These are phyloP conservation scores for Sardinella longiceps DNA, from an alignment of 2,797 vertebrate species.

Conservation along the genomic window DNA sequence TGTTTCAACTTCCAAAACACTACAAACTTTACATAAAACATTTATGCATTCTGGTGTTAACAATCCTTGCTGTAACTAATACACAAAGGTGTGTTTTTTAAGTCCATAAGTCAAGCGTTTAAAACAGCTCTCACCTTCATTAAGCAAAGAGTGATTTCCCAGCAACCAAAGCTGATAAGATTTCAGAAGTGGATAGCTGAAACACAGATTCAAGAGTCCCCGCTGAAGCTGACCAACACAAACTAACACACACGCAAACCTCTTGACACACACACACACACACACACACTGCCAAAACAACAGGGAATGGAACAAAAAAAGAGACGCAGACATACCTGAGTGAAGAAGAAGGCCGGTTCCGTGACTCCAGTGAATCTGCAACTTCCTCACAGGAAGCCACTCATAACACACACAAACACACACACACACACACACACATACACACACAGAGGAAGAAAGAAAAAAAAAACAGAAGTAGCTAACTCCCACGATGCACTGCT, in stretches of 20 bases:
- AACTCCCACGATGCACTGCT: constrained; percentile 44
- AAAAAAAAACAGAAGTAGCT: constrained; percentile 1
- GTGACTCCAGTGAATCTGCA: constrained; percentile 36
- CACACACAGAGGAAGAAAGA: not conserved
- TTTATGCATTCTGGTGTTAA: not conserved
- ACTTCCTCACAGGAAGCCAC: constrained; percentile 32
- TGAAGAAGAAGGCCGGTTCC: constrained; percentile 38
- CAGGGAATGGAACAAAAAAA: constrained; percentile 29
- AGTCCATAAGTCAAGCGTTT: not conserved
- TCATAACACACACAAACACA: not conserved
- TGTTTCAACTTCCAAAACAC: not conserved
- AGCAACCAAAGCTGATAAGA: constrained; percentile 7
- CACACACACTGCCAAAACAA: not conserved
- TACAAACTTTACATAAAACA: not conserved
- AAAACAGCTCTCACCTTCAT: not conserved
- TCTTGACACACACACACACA: not conserved
- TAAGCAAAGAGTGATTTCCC: not conserved
- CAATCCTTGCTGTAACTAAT: not conserved
- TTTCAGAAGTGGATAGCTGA: not conserved
- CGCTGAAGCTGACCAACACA: not conserved
- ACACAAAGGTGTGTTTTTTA: not conserved
- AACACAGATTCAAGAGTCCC: not conserved
- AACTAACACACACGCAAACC: not conserved
- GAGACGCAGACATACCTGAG: constrained; percentile 59
- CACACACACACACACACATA: constrained; percentile 17